Percentiles rank a stretch among this genome's conserved stretches.
Evolutionary conservation across 1,140 invertebrate species (phyloP).

Genomic region (Helicorthomorpha holstii): DNA sequence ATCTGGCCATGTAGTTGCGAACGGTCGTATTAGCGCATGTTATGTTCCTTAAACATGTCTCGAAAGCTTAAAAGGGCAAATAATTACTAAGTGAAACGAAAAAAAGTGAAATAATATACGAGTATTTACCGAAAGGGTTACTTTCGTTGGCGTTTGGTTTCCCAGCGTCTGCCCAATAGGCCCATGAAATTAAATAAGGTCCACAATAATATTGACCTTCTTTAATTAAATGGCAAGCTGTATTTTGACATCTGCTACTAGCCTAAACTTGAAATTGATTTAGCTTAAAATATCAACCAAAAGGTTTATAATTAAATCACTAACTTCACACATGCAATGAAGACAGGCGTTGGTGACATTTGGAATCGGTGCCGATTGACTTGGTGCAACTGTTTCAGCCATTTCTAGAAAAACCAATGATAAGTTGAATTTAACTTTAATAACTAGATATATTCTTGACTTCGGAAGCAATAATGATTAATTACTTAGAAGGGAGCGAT

Average conservation of each 20-base stretch:
- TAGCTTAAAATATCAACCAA: background rate
- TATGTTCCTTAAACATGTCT: conserved; percentile 51
- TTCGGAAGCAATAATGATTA: no score
- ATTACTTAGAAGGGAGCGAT: no score
- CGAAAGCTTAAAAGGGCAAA: conserved; percentile 38
- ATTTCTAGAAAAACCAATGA: no score
- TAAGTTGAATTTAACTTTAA: no score
- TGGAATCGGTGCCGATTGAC: background rate
- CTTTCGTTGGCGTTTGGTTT: conserved; percentile 47
- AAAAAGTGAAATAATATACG: background rate
- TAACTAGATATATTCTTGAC: no score
- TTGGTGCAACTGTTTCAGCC: background rate
- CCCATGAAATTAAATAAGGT: conserved; percentile 68
- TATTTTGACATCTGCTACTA: background rate
- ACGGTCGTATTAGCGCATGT: conserved; percentile 53
- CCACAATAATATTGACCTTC: conserved; percentile 36
- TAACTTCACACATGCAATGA: background rate
- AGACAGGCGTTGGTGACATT: background rate
- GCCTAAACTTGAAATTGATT: background rate
- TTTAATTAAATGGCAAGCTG: background rate
- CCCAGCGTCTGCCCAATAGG: conserved; percentile 68
- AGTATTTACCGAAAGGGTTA: conserved; percentile 17
- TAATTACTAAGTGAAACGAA: background rate
- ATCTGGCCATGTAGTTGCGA: conserved; percentile 61
- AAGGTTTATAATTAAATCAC: background rate